Base-by-base conservation (phyloP, 2,888 invertebrate genomes). In the Euclidia mi region DNA sequence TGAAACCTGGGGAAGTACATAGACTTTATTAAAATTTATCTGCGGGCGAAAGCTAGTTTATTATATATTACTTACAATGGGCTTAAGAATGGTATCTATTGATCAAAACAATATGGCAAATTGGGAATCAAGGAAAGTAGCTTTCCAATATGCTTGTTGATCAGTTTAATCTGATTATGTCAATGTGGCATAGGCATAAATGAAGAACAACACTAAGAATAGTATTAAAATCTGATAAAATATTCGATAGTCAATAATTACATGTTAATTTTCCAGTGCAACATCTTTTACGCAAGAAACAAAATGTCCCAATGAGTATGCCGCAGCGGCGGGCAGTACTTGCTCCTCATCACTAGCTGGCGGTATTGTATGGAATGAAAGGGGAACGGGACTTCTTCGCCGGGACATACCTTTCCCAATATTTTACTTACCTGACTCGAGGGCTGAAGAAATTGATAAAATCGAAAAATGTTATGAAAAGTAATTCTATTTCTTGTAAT, bases 381-480 rank as follows among this genome's bases (percentile, higher is more conserved):
- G 90, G 68, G 99, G 98, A 6, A 96, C 96, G 10, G 96, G 96
- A 1, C 89, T 99, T 10, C 86, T 98, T 71, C 95, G 96, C 76
- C 95, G 96, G 76, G 97, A 98, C 79, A 97, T 98, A 81, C 96
- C 97, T n/a, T 98, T 98, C 79, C 98, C 99, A 0, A 97, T 99
- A 72, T 98, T 98, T 89, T 96, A 96, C 61, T 92, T 98, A 31
- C 95, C 95, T 1, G 84, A 84, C 25, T 76, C 88, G n/a, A 78
- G 89, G 47, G 79, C 91, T 2, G 94, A 96, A 45, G 95, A 96
- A 60, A 93, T 96, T 18, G 71, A 85, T 0, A 95, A 95, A 78
- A 95, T 98, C 15, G 89, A 92, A 59, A 84, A 95, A 25, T 97
- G 97, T 75, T 96, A 95, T 79, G 77, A 93, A 28, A 95, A 95